Evolutionary conservation across 2,113 vertebrate genomes (phyloP).

Genomic region (Thalassoma bifasciatum): DNA sequence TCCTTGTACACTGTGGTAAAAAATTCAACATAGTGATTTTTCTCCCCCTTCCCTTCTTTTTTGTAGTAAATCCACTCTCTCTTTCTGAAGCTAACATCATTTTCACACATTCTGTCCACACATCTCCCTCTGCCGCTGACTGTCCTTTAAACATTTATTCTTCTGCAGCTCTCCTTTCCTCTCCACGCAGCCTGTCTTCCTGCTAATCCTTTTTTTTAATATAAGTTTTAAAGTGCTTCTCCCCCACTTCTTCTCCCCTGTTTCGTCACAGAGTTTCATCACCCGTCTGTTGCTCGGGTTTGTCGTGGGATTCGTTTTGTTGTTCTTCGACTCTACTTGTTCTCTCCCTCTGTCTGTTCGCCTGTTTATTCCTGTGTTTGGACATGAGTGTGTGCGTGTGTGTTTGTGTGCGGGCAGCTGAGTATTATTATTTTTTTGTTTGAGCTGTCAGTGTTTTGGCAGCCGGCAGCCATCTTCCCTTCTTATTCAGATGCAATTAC

Average conservation of each 20-base stretch:
- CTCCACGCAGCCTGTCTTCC: not conserved
- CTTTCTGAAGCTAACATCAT: conserved; percentile 31
- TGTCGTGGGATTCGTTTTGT: conserved; percentile 38
- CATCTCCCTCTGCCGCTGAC: not conserved
- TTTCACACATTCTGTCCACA: conserved; percentile 42
- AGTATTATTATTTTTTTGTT: conserved; percentile 49
- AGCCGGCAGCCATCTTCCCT: conserved; percentile 39
- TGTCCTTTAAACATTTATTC: conserved; percentile 48
- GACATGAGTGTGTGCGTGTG: conserved; percentile 16
- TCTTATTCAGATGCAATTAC: conserved; percentile 23
- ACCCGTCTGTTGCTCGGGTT: conserved; percentile 36
- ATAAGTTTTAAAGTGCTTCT: conserved; percentile 16
- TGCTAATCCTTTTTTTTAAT: conserved; percentile 31
- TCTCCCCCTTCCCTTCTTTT: not conserved
- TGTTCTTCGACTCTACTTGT: conserved; percentile 22
- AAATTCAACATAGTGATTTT: conserved; percentile 46
- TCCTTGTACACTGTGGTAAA: conserved; percentile 37
- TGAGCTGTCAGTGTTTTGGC: conserved; percentile 39
- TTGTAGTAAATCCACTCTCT: conserved; percentile 2
- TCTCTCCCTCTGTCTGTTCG: conserved; percentile 19
- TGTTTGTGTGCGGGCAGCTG: conserved; percentile 11
- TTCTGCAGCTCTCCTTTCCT: conserved; percentile 5
- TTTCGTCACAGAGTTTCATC: conserved; percentile 28
- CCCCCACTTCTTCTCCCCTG: not conserved
- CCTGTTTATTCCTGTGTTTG: conserved; percentile 21